phyloP scores from a whole-genome alignment of 2,113 vertebrate species.

The Montifringilla adamsi region DNA sequence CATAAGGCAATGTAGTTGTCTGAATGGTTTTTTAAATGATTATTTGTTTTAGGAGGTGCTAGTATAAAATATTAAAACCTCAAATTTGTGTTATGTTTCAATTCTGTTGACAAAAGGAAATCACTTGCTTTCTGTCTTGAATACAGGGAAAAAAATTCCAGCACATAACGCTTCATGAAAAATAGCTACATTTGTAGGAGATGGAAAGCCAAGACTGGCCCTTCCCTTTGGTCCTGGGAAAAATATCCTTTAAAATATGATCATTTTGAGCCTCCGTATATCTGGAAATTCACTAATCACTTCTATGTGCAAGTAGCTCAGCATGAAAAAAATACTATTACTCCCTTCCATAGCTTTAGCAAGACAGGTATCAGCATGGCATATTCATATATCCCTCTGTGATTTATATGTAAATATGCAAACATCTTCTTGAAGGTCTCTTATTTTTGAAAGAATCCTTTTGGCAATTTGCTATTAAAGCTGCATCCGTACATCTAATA shows the following conservation, averaged over 20 bases:
- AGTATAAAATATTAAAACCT: neutral
- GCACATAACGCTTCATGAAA: neutral
- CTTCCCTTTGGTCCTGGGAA: neutral
- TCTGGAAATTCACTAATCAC: neutral
- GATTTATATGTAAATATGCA: conserved; percentile 50
- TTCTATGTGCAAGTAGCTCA: neutral
- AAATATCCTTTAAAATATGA: neutral
- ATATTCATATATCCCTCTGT: neutral
- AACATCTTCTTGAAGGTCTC: conserved; percentile 32
- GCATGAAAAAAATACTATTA: neutral
- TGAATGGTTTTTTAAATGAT: neutral
- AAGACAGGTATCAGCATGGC: conserved; percentile 7
- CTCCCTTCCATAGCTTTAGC: conserved; percentile 18
- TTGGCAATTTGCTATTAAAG: conserved; percentile 43
- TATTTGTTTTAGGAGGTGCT: neutral
- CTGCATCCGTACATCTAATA: neutral
- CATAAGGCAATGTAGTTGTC: neutral
- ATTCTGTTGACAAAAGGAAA: neutral
- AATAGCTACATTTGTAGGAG: neutral
- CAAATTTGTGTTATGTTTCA: neutral
- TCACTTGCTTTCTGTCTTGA: neutral
- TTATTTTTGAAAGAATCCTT: conserved; percentile 19
- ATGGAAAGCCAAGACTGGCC: neutral
- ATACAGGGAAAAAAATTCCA: neutral
- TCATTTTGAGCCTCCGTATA: neutral